Evolutionary conservation across 2,113 vertebrate genomes (phyloP).

Genomic region (Arenaria interpres): DNA sequence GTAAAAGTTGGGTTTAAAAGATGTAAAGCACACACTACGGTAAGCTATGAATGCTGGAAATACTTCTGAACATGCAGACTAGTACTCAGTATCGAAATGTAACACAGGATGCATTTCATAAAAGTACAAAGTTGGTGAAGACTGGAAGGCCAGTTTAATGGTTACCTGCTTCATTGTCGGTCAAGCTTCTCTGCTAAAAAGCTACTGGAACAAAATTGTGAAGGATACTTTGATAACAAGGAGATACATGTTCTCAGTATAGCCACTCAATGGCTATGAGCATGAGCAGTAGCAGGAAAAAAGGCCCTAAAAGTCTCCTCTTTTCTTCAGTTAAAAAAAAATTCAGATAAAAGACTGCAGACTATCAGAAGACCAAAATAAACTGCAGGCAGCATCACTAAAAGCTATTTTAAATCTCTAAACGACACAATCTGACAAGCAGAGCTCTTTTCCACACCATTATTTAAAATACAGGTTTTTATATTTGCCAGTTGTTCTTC

Average conservation of each 20-base stretch:
- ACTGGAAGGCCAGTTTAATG: background rate
- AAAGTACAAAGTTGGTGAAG: background rate
- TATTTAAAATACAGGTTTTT: background rate
- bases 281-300: background rate
- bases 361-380: background rate
- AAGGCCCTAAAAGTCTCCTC: background rate
- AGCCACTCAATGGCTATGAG: background rate
- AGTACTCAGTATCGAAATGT: background rate
- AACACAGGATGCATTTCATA: background rate
- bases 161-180: background rate
- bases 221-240: background rate
- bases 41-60: background rate
- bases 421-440: background rate
- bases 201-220: background rate
- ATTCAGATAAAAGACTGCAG: background rate
- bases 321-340: background rate
- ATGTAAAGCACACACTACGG: background rate
- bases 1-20: background rate
- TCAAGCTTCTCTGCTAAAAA: background rate
- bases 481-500: background rate
- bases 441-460: background rate
- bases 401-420: background rate
- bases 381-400: background rate
- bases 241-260: background rate
- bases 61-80: background rate